A percentile compares a stretch with the other conserved stretches of the same genome.
Evolutionary conservation across 2,888 invertebrate species (phyloP).

Genomic region (Euphydryas editha): DNA sequence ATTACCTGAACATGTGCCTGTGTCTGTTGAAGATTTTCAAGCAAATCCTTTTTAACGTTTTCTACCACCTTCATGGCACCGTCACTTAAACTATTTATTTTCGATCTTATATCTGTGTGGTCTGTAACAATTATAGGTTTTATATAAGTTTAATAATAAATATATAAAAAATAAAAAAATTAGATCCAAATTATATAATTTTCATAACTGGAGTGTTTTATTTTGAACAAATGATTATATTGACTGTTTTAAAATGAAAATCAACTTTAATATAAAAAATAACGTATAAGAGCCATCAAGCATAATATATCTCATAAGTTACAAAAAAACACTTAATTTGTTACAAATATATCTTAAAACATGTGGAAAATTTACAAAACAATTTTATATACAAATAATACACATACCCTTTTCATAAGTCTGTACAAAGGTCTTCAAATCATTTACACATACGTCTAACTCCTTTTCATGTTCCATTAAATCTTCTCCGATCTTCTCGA

Average conservation of each 20-base stretch:
- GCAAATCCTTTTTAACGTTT: slow-evolving; percentile 50
- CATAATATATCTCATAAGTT: no score
- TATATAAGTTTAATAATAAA: not conserved
- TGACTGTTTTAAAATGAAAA: no score
- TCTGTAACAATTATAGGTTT: slow-evolving; percentile 46
- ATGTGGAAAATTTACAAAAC: not conserved
- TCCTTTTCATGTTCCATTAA: slow-evolving; percentile 56
- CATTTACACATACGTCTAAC: slow-evolving; percentile 49
- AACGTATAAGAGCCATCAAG: no score
- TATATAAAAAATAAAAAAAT: not conserved
- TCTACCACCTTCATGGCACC: slow-evolving; percentile 58
- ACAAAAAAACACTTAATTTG: no score
- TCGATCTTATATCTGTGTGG: slow-evolving; percentile 53
- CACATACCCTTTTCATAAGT: slow-evolving; percentile 67
- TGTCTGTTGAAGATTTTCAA: slow-evolving; percentile 47
- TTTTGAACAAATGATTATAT: no score
- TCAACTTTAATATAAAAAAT: no score
- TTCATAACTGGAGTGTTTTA: no score
- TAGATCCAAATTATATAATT: not conserved
- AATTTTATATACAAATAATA: not conserved
- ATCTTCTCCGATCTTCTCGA: slow-evolving; percentile 56
- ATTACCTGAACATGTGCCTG: slow-evolving; percentile 43
- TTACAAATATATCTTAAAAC: no score
- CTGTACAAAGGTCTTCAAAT: slow-evolving; percentile 60
- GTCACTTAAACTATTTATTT: slow-evolving; percentile 57